Conservation (phyloP, 2,797 vertebrate genomes). For the Phoxinus dragarum region DNA sequence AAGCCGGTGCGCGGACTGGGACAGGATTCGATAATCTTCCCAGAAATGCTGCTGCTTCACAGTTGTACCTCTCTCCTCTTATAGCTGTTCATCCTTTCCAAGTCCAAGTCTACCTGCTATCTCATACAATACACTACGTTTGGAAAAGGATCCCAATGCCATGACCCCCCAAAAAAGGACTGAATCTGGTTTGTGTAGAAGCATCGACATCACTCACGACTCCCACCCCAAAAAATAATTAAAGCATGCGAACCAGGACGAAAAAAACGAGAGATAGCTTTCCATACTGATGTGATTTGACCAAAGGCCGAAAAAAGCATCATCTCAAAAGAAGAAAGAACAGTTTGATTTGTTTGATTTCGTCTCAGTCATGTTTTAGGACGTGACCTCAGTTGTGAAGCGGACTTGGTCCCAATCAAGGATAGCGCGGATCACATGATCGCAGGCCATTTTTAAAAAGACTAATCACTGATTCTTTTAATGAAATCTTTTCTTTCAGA, state of each 20-base stretch:
- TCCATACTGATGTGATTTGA: constrained; percentile 65
- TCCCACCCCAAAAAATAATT: constrained; percentile 31
- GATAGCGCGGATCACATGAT: background rate
- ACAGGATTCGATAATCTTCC: constrained; percentile 79
- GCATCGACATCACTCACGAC: constrained; percentile 55
- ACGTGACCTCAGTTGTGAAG: background rate
- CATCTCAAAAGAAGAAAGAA: constrained; percentile 9
- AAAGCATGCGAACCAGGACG: constrained; percentile 47
- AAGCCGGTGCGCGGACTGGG: constrained; percentile 68
- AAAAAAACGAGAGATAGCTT: constrained; percentile 60
- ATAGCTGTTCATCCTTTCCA: constrained; percentile 81
- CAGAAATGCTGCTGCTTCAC: constrained; percentile 85
- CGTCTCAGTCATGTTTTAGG: background rate
- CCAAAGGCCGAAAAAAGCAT: constrained; percentile 67
- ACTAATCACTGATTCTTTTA: background rate
- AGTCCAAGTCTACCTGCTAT: constrained; percentile 66
- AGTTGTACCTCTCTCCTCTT: constrained; percentile 81
- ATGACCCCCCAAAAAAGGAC: constrained; percentile 53
- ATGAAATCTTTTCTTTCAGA: background rate
- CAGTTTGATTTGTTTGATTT: constrained; percentile 6
- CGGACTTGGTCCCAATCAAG: constrained; percentile 31
- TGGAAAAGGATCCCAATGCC: constrained; percentile 40
- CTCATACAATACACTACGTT: constrained; percentile 23
- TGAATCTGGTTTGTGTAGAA: constrained; percentile 64
- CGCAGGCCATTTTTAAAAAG: background rate